Base-by-base conservation (phyloP, 2,797 vertebrate species). In the Diplodus sargus region DNA sequence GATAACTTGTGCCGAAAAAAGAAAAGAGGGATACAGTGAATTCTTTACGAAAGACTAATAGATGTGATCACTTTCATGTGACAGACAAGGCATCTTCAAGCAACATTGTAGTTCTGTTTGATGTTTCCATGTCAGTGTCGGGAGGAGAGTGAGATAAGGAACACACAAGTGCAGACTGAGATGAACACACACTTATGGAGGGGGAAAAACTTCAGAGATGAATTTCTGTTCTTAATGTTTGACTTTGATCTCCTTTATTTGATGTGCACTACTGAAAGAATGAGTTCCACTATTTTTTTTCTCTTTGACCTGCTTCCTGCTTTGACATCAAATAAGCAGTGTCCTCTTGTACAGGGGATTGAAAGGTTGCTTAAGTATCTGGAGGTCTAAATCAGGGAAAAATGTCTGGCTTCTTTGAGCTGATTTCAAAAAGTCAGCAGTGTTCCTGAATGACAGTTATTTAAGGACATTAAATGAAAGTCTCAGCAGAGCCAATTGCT, bases 211-310 rank as follows among this genome's bases (percentile, higher is more conserved):
- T 78, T 87, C 77, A 88, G 56, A 89, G 71, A 87, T 72, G 42
- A 71, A 88, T 83, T 89, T 87, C 63, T 83, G 82, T 86, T 91
- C 78, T 83, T 91, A 91, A 87, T 90, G 76, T 91, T 88, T 79
- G 81, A 90, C 89, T 93, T 92, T 94, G 92, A 92, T 94, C 90
- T 89, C 83, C 58, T 86, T 88, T 84, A 89, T 91, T 88, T 93
- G 87, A 94, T 93, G 88, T 94, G 82, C 63, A 64, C 74, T 49
- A 73, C 81, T 83, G 82, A 92, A 89, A 88, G 84, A 90, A 88
- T 87, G 81, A 72, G 78, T 79, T 86, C 74, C 52, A 74, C 58
- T 63, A 76, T 74, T 70, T 61, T 64, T 34, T 34, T 7, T 34
- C 28, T 60, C 66, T 74, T 85, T 81, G 73, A 84, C 81, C 79